Evolutionary conservation across 1,140 invertebrate species (phyloP), one percentile per base, ranked within the genome.

Genomic region (Microplitis demolitor): DNA sequence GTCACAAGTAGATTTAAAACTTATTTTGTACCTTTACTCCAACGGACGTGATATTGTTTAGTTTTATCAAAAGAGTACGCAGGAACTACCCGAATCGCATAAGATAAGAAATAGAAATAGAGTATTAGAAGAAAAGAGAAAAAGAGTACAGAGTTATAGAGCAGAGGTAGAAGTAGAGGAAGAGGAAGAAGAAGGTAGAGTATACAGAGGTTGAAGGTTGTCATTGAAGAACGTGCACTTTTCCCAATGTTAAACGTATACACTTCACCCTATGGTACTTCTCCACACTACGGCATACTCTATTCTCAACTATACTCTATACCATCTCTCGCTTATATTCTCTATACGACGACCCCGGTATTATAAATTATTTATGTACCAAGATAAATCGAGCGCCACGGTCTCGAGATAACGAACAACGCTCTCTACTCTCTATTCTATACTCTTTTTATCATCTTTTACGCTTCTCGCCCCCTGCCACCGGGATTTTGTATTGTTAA

Each of bases 301-400:
- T 45, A 24, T 64, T 64, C 34, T 64, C 62, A 24, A 24, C 24
- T 45, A 45, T 45, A 9, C 39, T 8, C 39, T 45, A 45, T 45
- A 35, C 60, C 60, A 13, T 61, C 58, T 45, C 39, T 45, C 39
- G 39, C 45, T 53, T 31, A 35, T 51, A 68, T 35, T 54, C 50
- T 39, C 50, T 56, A 33, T 64, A 56, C 64, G 6, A 31, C 45
- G 53, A 33, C 68, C 39, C 68, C 16, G 24, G 69, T 50, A 71
- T 71, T 71, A 71, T 71, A 71, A 71, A 71, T 71, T 71, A 71
- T 71, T 71, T 71, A 71, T 71, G 62, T 67, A 45, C 24, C 45
- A 63, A 71, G 69, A 71, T 71, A 62, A 63, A 71, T 56, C 53
- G 61, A 71, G 51, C 67, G 53, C 54, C 53, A 37, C 56, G 11